Evolutionary conservation across 2,113 vertebrate genomes (phyloP).

Genomic region (Corythoichthys haematopterus): DNA sequence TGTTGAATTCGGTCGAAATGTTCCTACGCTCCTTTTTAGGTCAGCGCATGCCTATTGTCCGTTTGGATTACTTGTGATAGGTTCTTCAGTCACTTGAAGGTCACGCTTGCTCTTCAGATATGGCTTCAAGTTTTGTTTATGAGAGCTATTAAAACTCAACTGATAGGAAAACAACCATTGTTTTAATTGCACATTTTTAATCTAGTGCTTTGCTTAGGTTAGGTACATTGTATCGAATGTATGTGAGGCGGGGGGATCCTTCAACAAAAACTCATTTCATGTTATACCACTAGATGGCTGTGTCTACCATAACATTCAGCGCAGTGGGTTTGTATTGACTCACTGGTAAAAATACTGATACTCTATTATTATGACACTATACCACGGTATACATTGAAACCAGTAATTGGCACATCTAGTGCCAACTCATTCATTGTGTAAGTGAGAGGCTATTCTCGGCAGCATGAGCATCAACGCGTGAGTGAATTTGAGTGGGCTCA

Average conservation of each 20-base stretch:
- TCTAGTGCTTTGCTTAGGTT: not conserved
- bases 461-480: too few relatives aligned
- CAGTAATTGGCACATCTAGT: too few relatives aligned
- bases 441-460: too few relatives aligned
- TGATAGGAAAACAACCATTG: not conserved
- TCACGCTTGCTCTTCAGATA: not conserved
- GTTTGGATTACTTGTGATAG: slow-evolving; percentile 47
- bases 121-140: not conserved
- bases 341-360: too few relatives aligned
- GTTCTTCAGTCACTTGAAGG: slow-evolving; percentile 20
- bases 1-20: slow-evolving; percentile 26
- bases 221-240: not conserved
- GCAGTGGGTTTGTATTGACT: not conserved
- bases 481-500: too few relatives aligned
- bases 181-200: not conserved
- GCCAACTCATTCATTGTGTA: too few relatives aligned
- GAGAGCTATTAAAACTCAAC: not conserved
- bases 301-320: not conserved
- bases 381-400: too few relatives aligned
- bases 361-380: too few relatives aligned
- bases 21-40: slow-evolving; percentile 36
- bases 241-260: too few relatives aligned
- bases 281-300: not conserved
- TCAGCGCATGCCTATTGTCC: slow-evolving; percentile 61
- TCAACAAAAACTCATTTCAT: not conserved